These are phyloP conservation scores for Amphiura filiformis DNA, from an alignment of 35 echinoderm and acorn worm genomes.

Conservation along the genomic window DNA sequence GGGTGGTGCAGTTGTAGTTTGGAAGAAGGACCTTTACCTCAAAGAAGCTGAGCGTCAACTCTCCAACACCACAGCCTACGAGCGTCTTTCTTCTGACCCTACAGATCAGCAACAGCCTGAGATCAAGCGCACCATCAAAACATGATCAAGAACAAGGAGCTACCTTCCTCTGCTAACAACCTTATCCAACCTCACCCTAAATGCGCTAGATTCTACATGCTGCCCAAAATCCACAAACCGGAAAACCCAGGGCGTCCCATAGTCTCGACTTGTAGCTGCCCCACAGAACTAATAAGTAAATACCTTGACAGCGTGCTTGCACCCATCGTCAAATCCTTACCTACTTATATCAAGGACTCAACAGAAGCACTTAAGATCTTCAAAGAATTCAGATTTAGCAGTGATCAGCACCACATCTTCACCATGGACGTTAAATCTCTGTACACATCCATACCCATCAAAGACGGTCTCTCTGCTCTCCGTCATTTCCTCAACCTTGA, in stretches of 20 bases:
- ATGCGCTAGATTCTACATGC: slow-evolving; percentile 25
- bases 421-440: slow-evolving; percentile 31
- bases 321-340: slow-evolving; percentile 21
- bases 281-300: neutral
- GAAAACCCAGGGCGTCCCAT: slow-evolving; percentile 34
- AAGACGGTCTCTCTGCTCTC: slow-evolving; percentile 35
- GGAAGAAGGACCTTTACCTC: slow-evolving; percentile 13
- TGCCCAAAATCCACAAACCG: slow-evolving; percentile 41
- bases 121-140: neutral
- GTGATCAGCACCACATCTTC: neutral
- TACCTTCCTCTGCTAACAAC: neutral
- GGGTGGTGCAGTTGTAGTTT: slow-evolving; percentile 33
- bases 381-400: neutral
- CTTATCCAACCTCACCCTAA: neutral
- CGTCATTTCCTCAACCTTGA: neutral
- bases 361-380: slow-evolving; percentile 27
- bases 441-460: slow-evolving; percentile 39
- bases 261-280: slow-evolving; percentile 28
- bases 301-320: slow-evolving; percentile 22
- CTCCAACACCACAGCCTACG: neutral
- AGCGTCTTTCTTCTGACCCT: neutral
- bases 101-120: slow-evolving; percentile 10
- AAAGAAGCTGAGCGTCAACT: neutral
- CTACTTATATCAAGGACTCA: slow-evolving; percentile 43
- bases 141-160: neutral